Conservation (phyloP, 2,113 vertebrate species). For the Scartelaos histophorus region DNA sequence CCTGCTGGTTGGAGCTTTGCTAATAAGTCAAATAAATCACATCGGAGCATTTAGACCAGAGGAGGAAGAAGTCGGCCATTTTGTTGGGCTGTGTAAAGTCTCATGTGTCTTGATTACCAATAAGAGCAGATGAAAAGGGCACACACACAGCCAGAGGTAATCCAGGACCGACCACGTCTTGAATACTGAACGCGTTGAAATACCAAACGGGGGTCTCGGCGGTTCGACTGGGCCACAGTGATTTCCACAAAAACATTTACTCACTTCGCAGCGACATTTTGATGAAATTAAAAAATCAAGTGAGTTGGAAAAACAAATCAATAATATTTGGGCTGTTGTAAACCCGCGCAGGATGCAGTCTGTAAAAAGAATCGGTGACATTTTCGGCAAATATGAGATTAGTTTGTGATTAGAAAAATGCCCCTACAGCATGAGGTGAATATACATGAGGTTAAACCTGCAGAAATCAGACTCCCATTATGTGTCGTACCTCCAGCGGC, state of each 20-base stretch:
- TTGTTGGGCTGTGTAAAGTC: conserved; percentile 64
- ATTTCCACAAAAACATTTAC: conserved; percentile 8
- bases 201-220: conserved; percentile 42
- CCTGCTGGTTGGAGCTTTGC: conserved; percentile 70
- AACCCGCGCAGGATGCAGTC: not conserved
- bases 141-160: conserved; percentile 50
- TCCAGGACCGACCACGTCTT: conserved; percentile 63
- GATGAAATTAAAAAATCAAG: conserved; percentile 6
- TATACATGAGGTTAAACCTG: not conserved
- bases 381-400: not conserved
- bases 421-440: not conserved
- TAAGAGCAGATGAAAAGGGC: conserved; percentile 66
- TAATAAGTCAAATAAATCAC: conserved; percentile 77
- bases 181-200: conserved; percentile 68
- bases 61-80: conserved; percentile 60
- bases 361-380: not conserved
- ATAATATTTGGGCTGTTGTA: conserved; percentile 3
- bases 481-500: not conserved
- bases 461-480: not conserved
- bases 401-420: conserved; percentile 5
- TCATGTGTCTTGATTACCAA: conserved; percentile 68
- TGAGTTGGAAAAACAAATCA: conserved; percentile 7
- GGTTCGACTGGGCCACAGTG: conserved; percentile 19
- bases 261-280: conserved; percentile 14
- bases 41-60: conserved; percentile 53